Base-by-base conservation (phyloP, 2,113 vertebrate genomes). In the Cynoglossus semilaevis region DNA sequence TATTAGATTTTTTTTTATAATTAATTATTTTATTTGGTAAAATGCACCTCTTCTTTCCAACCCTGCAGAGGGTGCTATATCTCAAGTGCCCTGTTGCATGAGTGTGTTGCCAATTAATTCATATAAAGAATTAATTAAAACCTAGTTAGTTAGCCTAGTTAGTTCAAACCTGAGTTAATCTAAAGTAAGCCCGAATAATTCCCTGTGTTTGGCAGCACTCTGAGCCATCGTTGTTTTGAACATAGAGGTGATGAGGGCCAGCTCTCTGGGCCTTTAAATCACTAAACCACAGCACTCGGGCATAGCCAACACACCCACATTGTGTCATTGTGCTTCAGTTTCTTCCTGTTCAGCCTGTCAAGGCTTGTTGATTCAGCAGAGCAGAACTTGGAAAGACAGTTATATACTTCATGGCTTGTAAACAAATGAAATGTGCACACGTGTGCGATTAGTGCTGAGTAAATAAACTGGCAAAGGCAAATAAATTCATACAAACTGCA, bases 271-370 rank as follows among this genome's bases (percentile, higher is more conserved):
- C 47, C 19, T 50, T 4, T 15, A 22, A 37, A 16, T 53, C 38
- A 16, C 10, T 7, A 46, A 57, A 50, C 51, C 40, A 18, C 63
- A 40, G 12, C 19, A 22, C 36, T 45, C 34, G 29, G 29, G 4
- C 13, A 16, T 35, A 29, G 56, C 10, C 34, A 60, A 73, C 59
- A 69, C 63, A 47, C 47, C 52, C 49, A 51, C 15, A 54, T 40
- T 38, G 58, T 57, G 54, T 54, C 64, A 66, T 51, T 61, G 47
- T 57, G 60, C 40, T 45, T n/a, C 34, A 36, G n/a, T 35, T 38
- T 53, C 19, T 73, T 80, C 66, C 59, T 69, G 66, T 66, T 42
- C 56, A 53, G 71, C 53, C 46, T 51, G 52, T 66, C 37, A 1
- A 36, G 59, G 10, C 18, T 37, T 61, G 53, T 43, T 60, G 47